A percentile compares a stretch with the other conserved stretches of the same genome.
Evolutionary conservation across 2,888 invertebrate genomes (phyloP).

Genomic region (Cephus pygmeus): DNA sequence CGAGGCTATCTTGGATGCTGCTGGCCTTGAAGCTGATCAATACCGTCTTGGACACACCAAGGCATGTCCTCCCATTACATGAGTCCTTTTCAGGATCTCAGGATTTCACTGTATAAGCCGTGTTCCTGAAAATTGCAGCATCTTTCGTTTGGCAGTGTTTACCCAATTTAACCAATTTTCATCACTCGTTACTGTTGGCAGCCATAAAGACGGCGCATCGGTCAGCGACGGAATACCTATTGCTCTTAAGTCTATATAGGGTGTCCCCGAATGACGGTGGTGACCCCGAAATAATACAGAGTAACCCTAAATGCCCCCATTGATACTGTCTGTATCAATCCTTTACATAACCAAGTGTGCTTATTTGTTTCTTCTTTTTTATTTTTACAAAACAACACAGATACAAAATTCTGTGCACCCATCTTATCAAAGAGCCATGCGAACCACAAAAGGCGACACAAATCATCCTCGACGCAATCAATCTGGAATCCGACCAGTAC

Average conservation of each 20-base stretch:
- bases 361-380: conserved; percentile 5
- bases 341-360: neutral
- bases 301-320: neutral
- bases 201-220: neutral
- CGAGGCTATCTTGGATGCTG: conserved; percentile 82
- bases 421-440: conserved; percentile 80
- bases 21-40: conserved; percentile 88
- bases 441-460: conserved; percentile 82
- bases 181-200: neutral
- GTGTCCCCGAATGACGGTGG: neutral
- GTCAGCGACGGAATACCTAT: neutral
- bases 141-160: neutral
- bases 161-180: neutral
- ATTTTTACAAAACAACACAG: conserved; percentile 72
- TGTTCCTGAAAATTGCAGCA: neutral
- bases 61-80: conserved; percentile 75
- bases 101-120: neutral
- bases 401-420: conserved; percentile 99
- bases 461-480: conserved; percentile 84
- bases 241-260: neutral
- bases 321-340: neutral
- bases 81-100: conserved; percentile 5
- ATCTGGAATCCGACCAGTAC: conserved; percentile 93
- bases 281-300: neutral
- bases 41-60: conserved; percentile 99